A percentile compares a stretch with the other conserved stretches of the same genome.
Evolutionary conservation across 2,113 vertebrate species (phyloP).

Genomic region (Nesoenas mayeri): DNA sequence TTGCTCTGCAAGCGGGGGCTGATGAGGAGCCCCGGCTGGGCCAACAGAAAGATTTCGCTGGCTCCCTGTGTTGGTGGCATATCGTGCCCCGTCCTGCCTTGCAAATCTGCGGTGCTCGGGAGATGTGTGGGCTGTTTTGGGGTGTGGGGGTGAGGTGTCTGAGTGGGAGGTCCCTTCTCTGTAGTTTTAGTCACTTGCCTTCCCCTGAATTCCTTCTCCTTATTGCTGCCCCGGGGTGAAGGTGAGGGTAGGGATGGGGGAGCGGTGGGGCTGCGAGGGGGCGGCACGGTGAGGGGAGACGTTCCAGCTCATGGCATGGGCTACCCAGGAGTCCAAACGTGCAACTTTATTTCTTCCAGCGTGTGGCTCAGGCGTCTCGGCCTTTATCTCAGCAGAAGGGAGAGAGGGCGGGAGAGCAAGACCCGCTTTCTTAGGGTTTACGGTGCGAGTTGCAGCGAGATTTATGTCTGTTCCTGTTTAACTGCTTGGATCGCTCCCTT

Average conservation of each 20-base stretch:
- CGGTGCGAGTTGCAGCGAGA: conserved; percentile 16
- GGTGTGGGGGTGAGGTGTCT: conserved; percentile 18
- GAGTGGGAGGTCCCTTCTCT: conserved; percentile 59
- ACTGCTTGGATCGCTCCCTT: conserved; percentile 54
- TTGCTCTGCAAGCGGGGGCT: background rate
- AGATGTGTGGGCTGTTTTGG: background rate
- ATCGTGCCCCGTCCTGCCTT: background rate
- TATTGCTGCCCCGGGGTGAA: conserved; percentile 29
- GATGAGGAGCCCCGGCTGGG: background rate
- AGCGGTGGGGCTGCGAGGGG: background rate
- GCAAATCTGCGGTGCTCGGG: fast-evolving
- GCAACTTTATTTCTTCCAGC: conserved; percentile 34
- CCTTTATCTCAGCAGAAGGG: conserved; percentile 34
- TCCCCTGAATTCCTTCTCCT: conserved; percentile 28
- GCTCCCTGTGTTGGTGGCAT: background rate
- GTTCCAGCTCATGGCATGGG: background rate
- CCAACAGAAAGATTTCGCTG: background rate
- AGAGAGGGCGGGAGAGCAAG: conserved; percentile 40
- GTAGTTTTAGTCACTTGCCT: conserved; percentile 29
- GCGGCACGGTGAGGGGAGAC: background rate
- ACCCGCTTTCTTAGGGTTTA: conserved; percentile 49
- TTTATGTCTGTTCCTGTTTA: conserved; percentile 63
- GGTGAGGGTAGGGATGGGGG: conserved; percentile 32
- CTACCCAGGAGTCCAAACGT: background rate
- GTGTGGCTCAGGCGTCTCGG: background rate